A percentile compares a stretch with the other conserved stretches of the same genome.
phyloP scores from a whole-genome alignment of 2,113 vertebrate species.

The Potamarius usumacintae region DNA sequence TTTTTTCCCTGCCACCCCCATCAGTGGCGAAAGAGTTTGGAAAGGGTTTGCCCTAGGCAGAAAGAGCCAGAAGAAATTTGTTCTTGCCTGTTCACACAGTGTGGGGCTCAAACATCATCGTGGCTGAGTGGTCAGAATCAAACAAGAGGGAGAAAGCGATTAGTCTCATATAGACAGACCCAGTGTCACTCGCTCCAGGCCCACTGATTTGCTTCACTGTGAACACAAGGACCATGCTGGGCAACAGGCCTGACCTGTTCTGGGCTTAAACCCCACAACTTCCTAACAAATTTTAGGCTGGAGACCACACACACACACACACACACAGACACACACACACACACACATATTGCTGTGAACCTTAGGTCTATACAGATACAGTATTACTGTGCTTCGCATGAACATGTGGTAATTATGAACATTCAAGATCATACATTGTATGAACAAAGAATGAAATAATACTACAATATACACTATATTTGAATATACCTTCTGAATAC shows the following conservation, averaged over 20 bases:
- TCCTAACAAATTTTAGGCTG: conserved; percentile 37
- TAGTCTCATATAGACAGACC: conserved; percentile 59
- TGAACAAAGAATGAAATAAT: background rate
- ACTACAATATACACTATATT: background rate
- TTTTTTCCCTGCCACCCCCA: conserved; percentile 49
- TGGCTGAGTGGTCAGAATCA: conserved; percentile 56
- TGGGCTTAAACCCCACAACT: conserved; percentile 35
- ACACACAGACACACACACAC: too few species aligned
- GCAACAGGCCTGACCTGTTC: conserved; percentile 49
- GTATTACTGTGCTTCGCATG: background rate
- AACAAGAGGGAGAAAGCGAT: conserved; percentile 61
- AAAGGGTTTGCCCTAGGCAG: conserved; percentile 27
- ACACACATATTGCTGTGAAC: background rate
- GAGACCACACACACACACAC: background rate
- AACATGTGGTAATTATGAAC: background rate
- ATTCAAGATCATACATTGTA: background rate
- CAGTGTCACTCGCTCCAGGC: conserved; percentile 50
- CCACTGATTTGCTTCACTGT: conserved; percentile 45
- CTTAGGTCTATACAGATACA: background rate
- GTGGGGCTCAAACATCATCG: conserved; percentile 74
- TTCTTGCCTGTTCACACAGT: conserved; percentile 72
- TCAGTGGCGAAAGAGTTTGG: conserved; percentile 55
- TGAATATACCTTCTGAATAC: background rate
- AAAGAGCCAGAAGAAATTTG: conserved; percentile 71
- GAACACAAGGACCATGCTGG: conserved; percentile 47